Base-by-base conservation (phyloP, 92 coral and sea anemone species). In the Actinernus sp. region DNA sequence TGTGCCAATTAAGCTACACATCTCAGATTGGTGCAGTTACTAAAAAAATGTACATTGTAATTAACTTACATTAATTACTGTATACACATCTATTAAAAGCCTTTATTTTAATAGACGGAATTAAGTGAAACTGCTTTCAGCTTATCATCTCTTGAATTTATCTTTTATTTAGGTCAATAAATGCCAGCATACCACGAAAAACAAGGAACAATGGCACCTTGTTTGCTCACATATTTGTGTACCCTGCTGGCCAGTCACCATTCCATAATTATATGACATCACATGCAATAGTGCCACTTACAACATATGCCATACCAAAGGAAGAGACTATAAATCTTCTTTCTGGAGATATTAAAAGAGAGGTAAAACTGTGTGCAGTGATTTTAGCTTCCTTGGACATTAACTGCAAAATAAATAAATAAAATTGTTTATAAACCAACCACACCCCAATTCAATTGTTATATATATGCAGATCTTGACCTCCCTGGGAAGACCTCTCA, bases 141-240 rank as follows among this genome's bases (percentile, higher is more conserved):
- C n/a, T 34, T 34, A 4, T 40, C 13, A 34, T 21, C 16, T 11
- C 27, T 40, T 40, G 13, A 18, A 23, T 4, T 65, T 70, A 16
- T 14, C 41, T 40, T n/a, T 39, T 38, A 32, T 18, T 45, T 37
- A 94, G 98, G 44, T 65, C 83, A 8, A 45, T 91, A 17, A 87
- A 94, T 80, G 97, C 78, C 19, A 87, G 85, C 31, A 32, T 93
- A 41, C 98, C 98, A 26, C 46, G 81, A 26, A 59, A 76, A 50
- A 90, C 98, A 55, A 90, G 98, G 55, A 53, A 83, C 51, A 93
- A 93, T 79, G 98, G 98, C n/a, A 71, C 97, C 8, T 28, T 93
- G 61, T 86, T 50, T 74, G 91, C 68, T 2, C 90, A 82, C 67
- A 56, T 93, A 31, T 93, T 73, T 69, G 55, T 93, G 13, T 69